Percentiles rank a stretch among this genome's conserved stretches.
These are phyloP conservation scores for Myripristis murdjan DNA, from an alignment of 2,797 vertebrate genomes.

Conservation along the genomic window DNA sequence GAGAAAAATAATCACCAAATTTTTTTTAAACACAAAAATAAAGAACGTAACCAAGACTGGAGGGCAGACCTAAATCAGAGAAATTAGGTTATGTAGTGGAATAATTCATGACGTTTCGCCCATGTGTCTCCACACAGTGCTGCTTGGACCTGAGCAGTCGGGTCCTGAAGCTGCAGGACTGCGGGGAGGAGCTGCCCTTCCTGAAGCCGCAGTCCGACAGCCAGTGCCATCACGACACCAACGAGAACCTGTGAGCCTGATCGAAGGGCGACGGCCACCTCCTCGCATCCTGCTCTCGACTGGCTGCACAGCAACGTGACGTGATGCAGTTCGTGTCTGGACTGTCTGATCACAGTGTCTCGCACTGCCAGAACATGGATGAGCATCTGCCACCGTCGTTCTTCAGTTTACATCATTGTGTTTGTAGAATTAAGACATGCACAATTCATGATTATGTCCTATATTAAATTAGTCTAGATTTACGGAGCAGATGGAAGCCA, in stretches of 20 bases:
- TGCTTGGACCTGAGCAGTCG: slow-evolving; percentile 91
- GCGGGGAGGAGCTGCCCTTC: slow-evolving; percentile 90
- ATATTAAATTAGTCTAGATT: slow-evolving; percentile 65
- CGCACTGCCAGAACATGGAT: slow-evolving; percentile 68
- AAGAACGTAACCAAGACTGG: too few relatives aligned
- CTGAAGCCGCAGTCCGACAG: slow-evolving; percentile 76
- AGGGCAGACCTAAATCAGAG: too few relatives aligned
- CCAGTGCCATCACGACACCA: slow-evolving; percentile 83
- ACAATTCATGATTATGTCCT: slow-evolving; percentile 61
- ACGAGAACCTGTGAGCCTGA: slow-evolving; percentile 84
- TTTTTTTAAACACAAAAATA: too few relatives aligned
- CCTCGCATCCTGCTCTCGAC: slow-evolving; percentile 1
- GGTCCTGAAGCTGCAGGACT: slow-evolving; percentile 87
- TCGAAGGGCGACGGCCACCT: neutral
- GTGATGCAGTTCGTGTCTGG: slow-evolving; percentile 53
- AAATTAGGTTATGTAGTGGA: neutral
- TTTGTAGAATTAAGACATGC: slow-evolving; percentile 66
- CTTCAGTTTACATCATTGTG: slow-evolving; percentile 74
- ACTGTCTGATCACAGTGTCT: slow-evolving; percentile 63
- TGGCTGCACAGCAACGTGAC: slow-evolving; percentile 26
- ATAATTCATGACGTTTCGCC: neutral
- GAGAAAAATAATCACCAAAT: too few relatives aligned
- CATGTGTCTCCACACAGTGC: slow-evolving; percentile 80
- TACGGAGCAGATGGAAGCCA: slow-evolving; percentile 41
- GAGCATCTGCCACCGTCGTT: slow-evolving; percentile 40